A percentile compares a stretch with the other conserved stretches of the same genome.
Conservation (phyloP, 2,113 vertebrate genomes). For the Calidris pugnax region DNA sequence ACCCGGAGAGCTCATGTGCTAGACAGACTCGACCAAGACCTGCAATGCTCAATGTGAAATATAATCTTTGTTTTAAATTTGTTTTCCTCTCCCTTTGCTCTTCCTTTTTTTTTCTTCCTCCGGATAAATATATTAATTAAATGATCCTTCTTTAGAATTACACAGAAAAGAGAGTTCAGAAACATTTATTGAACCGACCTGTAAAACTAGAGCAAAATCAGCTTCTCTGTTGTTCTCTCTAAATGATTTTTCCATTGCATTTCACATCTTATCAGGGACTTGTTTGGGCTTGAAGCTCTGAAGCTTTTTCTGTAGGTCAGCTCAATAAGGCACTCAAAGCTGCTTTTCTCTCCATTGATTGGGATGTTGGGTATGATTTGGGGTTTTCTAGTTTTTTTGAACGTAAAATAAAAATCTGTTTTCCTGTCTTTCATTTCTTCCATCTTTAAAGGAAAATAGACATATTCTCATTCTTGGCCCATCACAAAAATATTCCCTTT, state of each 20-base stretch:
- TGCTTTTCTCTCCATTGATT: conserved; percentile 67
- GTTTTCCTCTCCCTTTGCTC: background rate
- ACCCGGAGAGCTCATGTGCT: background rate
- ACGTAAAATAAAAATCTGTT: background rate
- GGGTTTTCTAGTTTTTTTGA: background rate
- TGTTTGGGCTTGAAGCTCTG: conserved; percentile 56
- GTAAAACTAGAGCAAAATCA: conserved; percentile 68
- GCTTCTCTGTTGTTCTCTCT: conserved; percentile 56
- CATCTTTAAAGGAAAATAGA: background rate
- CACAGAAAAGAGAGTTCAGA: conserved; percentile 52
- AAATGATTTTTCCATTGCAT: conserved; percentile 72
- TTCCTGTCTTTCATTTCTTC: background rate
- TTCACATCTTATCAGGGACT: conserved; percentile 67
- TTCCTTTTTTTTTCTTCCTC: background rate
- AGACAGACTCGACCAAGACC: background rate
- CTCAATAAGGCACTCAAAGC: conserved; percentile 65
- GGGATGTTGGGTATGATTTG: background rate
- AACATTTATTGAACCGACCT: conserved; percentile 52
- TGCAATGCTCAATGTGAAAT: background rate
- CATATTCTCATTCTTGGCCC: background rate
- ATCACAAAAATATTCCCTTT: background rate
- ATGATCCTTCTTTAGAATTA: conserved; percentile 48
- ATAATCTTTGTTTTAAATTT: conserved; percentile 38
- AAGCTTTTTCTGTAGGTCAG: conserved; percentile 62
- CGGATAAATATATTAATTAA: conserved; percentile 69